A percentile compares a stretch with the other conserved stretches of the same genome.
Conservation (phyloP, 30 jellyfish, hydroid and myxozoan species). For the Turritopsis rubra region DNA sequence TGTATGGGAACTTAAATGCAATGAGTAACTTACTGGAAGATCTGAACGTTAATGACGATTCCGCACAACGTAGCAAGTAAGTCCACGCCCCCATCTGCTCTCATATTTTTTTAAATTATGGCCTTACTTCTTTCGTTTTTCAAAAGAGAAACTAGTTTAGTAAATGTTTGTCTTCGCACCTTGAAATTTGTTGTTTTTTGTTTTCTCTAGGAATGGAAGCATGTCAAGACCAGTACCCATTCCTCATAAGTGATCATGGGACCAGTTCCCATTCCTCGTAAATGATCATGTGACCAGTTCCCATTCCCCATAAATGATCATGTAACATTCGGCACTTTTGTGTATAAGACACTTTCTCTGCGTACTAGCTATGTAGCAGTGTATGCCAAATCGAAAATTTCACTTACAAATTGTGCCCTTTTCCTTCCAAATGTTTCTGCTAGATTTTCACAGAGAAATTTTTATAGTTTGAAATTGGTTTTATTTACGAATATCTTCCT, state of each 20-base stretch:
- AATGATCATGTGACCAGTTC: not conserved
- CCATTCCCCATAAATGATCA: too few species aligned
- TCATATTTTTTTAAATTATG: not conserved
- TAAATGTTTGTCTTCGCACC: not conserved
- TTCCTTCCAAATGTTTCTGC: too few species aligned
- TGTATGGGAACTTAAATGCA: conserved; percentile 10
- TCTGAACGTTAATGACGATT: not conserved
- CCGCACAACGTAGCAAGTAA: not conserved
- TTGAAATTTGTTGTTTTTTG: not conserved
- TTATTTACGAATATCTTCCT: too few species aligned
- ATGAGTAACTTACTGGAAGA: not conserved
- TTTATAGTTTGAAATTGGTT: too few species aligned
- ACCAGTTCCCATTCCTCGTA: not conserved
- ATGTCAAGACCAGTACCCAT: not conserved
- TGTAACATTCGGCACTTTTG: too few species aligned
- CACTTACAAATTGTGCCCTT: too few species aligned
- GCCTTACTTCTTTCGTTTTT: not conserved
- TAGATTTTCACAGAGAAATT: too few species aligned
- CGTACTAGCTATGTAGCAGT: too few species aligned
- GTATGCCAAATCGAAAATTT: too few species aligned
- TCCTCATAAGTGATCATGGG: not conserved
- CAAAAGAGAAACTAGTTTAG: too few species aligned
- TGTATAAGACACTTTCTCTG: too few species aligned
- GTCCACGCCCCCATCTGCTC: not conserved
- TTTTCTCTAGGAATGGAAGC: not conserved